phyloP scores from a whole-genome alignment of 2,113 vertebrate genomes.

The Psettodes erumei region DNA sequence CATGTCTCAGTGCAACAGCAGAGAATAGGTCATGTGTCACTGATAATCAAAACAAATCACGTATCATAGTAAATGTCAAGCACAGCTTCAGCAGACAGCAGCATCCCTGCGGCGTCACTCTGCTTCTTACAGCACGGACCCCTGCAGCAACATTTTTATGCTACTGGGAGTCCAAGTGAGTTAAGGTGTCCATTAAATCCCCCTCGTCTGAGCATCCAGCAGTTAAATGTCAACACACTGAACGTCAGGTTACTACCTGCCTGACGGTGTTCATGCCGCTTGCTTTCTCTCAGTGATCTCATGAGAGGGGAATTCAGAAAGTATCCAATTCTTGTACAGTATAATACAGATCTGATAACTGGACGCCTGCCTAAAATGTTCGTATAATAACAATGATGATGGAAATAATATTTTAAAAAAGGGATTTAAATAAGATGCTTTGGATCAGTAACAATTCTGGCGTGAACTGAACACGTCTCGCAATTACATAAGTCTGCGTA shows the following conservation, averaged over 20 bases:
- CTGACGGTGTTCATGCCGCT: not conserved
- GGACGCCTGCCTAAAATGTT: no score
- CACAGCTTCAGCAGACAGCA: not conserved
- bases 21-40: not conserved
- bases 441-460: not conserved
- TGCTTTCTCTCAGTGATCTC: no score
- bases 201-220: not conserved
- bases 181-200: not conserved
- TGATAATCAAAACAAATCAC: not conserved
- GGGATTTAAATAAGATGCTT: not conserved
- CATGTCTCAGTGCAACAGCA: no score
- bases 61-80: not conserved
- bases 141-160: not conserved
- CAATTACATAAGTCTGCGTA: constrained; percentile 65
- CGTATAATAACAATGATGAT: not conserved
- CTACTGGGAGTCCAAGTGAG: not conserved
- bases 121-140: not conserved
- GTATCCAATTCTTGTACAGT: no score
- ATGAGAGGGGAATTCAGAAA: no score
- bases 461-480: constrained; percentile 16
- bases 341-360: no score
- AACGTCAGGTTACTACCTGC: not conserved
- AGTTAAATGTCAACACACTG: not conserved
- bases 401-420: not conserved
- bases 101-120: not conserved